Evolutionary conservation across 2,113 vertebrate species (phyloP).

Genomic region (Pitta sordida): DNA sequence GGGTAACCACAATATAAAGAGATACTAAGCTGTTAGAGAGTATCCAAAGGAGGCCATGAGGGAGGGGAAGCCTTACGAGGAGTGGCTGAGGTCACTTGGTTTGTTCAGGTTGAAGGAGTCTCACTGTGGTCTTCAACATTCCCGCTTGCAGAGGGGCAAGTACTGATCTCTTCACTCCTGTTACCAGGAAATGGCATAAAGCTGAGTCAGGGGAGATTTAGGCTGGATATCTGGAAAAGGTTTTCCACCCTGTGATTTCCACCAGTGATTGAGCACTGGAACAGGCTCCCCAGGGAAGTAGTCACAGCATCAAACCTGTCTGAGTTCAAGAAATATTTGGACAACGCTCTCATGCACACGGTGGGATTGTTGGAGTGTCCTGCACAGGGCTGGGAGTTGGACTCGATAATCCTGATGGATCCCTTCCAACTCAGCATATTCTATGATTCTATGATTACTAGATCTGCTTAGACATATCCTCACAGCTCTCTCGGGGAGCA

Average conservation of each 20-base stretch:
- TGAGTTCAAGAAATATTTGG: not conserved
- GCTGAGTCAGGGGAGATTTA: not conserved
- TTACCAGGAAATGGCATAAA: not conserved
- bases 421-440: not conserved
- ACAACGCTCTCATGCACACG: not conserved
- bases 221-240: not conserved
- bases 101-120: not conserved
- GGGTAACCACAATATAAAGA: not conserved
- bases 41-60: not conserved
- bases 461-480: not conserved
- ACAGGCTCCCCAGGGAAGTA: not conserved
- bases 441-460: not conserved
- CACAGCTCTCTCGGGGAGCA: not conserved
- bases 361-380: not conserved
- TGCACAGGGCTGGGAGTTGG: not conserved
- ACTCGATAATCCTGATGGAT: no score
- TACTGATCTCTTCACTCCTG: not conserved
- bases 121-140: not conserved
- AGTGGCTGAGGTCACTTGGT: not conserved
- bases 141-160: not conserved
- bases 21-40: not conserved
- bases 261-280: not conserved
- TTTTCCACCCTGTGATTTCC: not conserved
- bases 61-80: not conserved
- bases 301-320: no score